Conservation (phyloP, 1,140 invertebrate genomes). For the Trypoxylus dichotomus region DNA sequence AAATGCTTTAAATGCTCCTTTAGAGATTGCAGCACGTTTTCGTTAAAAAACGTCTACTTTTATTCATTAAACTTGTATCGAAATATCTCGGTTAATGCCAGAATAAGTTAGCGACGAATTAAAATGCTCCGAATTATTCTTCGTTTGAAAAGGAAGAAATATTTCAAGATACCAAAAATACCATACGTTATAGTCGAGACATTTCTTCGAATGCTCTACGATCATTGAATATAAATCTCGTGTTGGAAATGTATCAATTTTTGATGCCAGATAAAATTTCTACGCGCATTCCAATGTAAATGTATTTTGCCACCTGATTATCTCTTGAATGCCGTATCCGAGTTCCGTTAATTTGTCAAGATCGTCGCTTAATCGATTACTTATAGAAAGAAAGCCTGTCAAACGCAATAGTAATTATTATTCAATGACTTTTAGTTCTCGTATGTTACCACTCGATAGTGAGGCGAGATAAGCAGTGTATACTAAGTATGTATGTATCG, state of each 20-base stretch:
- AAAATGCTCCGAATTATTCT: slow-evolving; percentile 3
- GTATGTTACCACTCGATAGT: no score
- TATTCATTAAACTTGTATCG: neutral
- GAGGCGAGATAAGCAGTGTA: no score
- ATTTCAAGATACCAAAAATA: neutral
- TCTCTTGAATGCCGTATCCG: neutral
- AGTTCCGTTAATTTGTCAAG: slow-evolving; percentile 21
- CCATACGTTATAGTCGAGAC: slow-evolving; percentile 1
- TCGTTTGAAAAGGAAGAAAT: neutral
- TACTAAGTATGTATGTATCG: no score
- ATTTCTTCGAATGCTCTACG: neutral
- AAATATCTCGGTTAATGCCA: neutral
- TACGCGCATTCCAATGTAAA: slow-evolving; percentile 1
- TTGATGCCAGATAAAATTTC: slow-evolving; percentile 19
- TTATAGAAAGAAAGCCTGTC: neutral
- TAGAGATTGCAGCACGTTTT: neutral
- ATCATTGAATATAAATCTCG: neutral
- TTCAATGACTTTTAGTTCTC: neutral
- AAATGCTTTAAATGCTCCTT: neutral
- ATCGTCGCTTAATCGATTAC: slow-evolving; percentile 12
- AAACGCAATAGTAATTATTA: neutral
- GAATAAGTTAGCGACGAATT: neutral
- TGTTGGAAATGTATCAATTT: slow-evolving; percentile 13
- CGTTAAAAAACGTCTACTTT: neutral
- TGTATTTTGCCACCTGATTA: slow-evolving; percentile 23